Evolutionary conservation across 2,888 invertebrate genomes (phyloP), one percentile per base, ranked within the genome.

Genomic region (Corythucha ciliata): DNA sequence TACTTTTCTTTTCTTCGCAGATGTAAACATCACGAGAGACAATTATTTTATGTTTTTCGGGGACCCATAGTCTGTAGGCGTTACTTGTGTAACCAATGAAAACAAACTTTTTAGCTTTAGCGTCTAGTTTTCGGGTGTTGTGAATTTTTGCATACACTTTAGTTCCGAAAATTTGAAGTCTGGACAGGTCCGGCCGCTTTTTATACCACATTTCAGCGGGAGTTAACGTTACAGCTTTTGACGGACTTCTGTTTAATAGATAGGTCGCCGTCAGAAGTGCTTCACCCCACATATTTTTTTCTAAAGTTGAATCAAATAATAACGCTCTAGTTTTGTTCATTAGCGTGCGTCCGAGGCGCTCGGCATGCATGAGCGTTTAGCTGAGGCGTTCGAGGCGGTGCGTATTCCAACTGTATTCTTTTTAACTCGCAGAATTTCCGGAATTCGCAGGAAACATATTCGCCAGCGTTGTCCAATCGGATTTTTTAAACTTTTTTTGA

Each of bases 51-150:
- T 25, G 46, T 10, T 48, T 53, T 24, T 32, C 22, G 6, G 29
- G 2, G 41, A 41, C 48, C 5, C 25, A 48, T 25, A 52, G 33
- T 29, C 39, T 26, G 48, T 44, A 44, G 3, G 18, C 25, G 20
- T 50, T 53, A 18, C 33, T n/a, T 3, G 42, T 14, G 33, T 49
- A 49, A 2, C 48, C 53, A 21, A 53, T 32, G 16, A 49, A 49
- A 2, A 49, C 20, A n/a, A 24, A 48, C 22, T 44, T 27, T 2
- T 8, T 6, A 2, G 44, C n/a, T 7, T 18, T n/a, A n/a, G n/a
- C 18, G 14, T 36, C 36, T 6, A 36, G 36, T n/a, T 36, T 36
- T 18, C 18, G n/a, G 7, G 36, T 36, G 14, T 36, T 14, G 36
- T 24, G 41, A 16, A 40, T 24, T 29, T 41, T 48, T 6, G 48